phyloP scores from a whole-genome alignment of 2,888 invertebrate genomes.

The Drosophila infuscata region DNA sequence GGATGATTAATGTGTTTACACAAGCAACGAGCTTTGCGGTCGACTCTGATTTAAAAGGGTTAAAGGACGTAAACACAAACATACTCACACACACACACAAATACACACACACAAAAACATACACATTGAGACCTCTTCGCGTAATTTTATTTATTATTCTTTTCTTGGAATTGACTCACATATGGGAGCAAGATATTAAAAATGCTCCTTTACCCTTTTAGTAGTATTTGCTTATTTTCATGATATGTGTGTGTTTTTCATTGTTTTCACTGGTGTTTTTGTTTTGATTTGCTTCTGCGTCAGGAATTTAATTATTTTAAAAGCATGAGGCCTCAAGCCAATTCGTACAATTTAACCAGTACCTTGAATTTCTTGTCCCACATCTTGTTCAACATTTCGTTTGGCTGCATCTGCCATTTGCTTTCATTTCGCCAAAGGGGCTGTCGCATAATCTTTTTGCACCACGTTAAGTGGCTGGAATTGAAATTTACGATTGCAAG shows the following conservation, averaged over 20 bases:
- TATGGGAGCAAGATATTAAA: conserved; percentile 59
- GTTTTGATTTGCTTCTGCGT: conserved; percentile 45
- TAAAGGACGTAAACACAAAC: conserved; percentile 76
- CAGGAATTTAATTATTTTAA: conserved; percentile 76
- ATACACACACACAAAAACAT: conserved; percentile 3
- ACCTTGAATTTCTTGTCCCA: conserved; percentile 17
- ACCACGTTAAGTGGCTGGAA: conserved; percentile 73
- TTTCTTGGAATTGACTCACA: conserved; percentile 69
- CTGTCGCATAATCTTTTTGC: conserved; percentile 76
- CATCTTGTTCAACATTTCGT: conserved; percentile 26
- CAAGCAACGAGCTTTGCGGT: conserved; percentile 77
- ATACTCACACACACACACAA: conserved; percentile 18
- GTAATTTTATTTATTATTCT: conserved; percentile 76
- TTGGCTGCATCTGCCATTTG: conserved; percentile 62
- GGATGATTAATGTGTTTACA: conserved; percentile 81
- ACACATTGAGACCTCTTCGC: conserved; percentile 33
- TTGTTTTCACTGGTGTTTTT: conserved; percentile 21
- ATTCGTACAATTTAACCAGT: conserved; percentile 27
- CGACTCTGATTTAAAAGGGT: conserved; percentile 79
- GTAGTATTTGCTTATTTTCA: conserved; percentile 31
- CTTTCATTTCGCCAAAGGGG: conserved; percentile 66
- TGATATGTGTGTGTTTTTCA: conserved; percentile 11
- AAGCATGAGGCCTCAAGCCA: conserved; percentile 45
- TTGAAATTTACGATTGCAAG: conserved; percentile 77
- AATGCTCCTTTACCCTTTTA: conserved; percentile 49